Base-by-base conservation (phyloP, 2,888 invertebrate species). In the Cryptocephalus primarius region DNA sequence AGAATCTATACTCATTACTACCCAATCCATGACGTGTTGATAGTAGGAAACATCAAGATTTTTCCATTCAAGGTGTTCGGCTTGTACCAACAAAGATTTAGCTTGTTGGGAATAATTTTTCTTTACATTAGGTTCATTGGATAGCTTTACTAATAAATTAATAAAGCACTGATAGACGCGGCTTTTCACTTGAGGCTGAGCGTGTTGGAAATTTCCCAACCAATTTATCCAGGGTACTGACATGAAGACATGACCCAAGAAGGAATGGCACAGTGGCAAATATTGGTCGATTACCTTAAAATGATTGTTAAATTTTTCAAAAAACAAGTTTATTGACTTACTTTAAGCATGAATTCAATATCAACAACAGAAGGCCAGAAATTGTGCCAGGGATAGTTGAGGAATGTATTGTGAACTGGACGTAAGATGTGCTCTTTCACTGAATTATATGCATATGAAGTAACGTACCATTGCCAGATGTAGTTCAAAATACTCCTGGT, bases 1-100 rank as follows among this genome's bases (percentile, higher is more conserved):
- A 0, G 85, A 79, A 67, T 87, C 84, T 58, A 81, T 80, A 50
- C 80, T 80, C 74, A 80, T 79, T 8, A 85, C 76, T 56, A 83
- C 82, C 85, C 86, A 86, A 63, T 83, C 82, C 55, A 83, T 73
- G 33, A 84, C 75, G 46, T 78, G 75, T 60, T 84, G 81, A 57
- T 81, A 78, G 33, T 76, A 73, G 14, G 67, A 62, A 10, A 78
- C 75, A 48, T 82, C 82, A 3, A 85, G 69, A 36, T 78, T 63
- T 50, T 77, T 71, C 85, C 85, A 85, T 1, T 80, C 74, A 64
- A 80, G 82, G 47, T 71, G 70, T 48, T 79, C 76, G 2, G 80
- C 76, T 52, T 82, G 78, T 36, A 74, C 71, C 22, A 84, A 67
- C 40, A 83, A 50, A 4, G 51, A 44, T 44, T 65, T 63, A 1